Base-by-base conservation (phyloP, 2,797 vertebrate genomes). In the Ctenopoma multispine region DNA sequence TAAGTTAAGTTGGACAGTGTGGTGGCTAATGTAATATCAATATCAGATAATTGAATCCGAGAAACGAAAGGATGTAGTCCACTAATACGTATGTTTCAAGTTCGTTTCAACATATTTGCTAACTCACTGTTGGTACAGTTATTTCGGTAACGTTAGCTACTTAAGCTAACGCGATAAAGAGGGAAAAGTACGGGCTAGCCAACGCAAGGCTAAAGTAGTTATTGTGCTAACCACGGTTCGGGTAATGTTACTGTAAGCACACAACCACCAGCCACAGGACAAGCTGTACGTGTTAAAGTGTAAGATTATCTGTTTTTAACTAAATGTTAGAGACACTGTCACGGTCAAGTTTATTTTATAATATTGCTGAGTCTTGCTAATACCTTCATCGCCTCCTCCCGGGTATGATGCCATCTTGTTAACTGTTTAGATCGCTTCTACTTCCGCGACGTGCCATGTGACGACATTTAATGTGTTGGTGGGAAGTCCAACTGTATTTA, bases 401-500 rank as follows among this genome's bases (percentile, higher is more conserved):
- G 83, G 82, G 59, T 77, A 72, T 27, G 91, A 83, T 86, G 94
- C 94, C 94, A 95, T 95, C 83, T 94, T 95, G 81, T 70, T 65
- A 12, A 72, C 79, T 82, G 68, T 82, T 62, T 75, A 10, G 59
- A 36, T 66, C 3, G n/a, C 4, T 4, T 2, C 15, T 36, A 64
- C 83, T 93, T 93, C 92, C 75, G 81, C 50, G 21, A 40, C 13
- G 38, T 12, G 29, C 81, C 87, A 89, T 21, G 75, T 91, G 87
- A 89, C 64, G 9, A 24, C 12, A 2, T 56, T 63, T 70, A 75
- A 46, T 68, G 57, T 54, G 24, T 82, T 67, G 13, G 46, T 6
- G 54, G 11, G 14, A 58, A 48, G 9, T 5, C 11, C 7, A 15
- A 17, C 13, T 8, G 6, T 18, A 3, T 10, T 9, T 31, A n/a